Evolutionary conservation across 2,797 vertebrate genomes (phyloP).

Genomic region (Sebastolobus altivelis): DNA sequence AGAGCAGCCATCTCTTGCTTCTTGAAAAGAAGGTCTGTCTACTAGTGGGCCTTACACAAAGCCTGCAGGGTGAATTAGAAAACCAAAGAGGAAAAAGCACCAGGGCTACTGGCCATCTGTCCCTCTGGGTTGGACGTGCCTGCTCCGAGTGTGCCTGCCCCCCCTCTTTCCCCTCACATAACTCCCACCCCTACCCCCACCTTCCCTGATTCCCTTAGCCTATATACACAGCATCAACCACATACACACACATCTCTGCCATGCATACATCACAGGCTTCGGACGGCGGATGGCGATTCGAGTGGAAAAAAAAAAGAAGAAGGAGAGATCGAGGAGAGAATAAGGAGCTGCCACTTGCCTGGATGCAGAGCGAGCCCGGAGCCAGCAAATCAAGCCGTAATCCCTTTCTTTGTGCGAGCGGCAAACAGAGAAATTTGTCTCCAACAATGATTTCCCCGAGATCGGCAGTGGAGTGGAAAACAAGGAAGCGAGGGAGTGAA

Average conservation of each 20-base stretch:
- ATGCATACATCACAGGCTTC: constrained; percentile 70
- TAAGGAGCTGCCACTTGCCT: constrained; percentile 91
- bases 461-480: constrained; percentile 87
- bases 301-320: constrained; percentile 34
- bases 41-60: constrained; percentile 88
- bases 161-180: constrained; percentile 69
- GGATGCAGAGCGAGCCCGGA: constrained; percentile 81
- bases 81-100: constrained; percentile 83
- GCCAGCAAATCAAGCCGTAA: constrained; percentile 89
- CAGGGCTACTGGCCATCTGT: constrained; percentile 93
- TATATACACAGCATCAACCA: constrained; percentile 78
- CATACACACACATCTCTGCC: constrained; percentile 56
- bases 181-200: constrained; percentile 81
- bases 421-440: constrained; percentile 88
- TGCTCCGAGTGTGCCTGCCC: constrained; percentile 74
- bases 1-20: constrained; percentile 84
- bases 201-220: constrained; percentile 80
- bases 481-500: constrained; percentile 80
- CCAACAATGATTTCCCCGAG: constrained; percentile 87
- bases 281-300: constrained; percentile 64
- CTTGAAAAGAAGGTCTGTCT: constrained; percentile 86
- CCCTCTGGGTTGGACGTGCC: constrained; percentile 86
- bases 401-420: constrained; percentile 91
- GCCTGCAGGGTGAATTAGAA: constrained; percentile 90
- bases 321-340: constrained; percentile 69